A percentile compares a stretch with the other conserved stretches of the same genome.
These are phyloP conservation scores for Nematostella vectensis DNA, from an alignment of 92 coral and sea anemone genomes.

Conservation along the genomic window DNA sequence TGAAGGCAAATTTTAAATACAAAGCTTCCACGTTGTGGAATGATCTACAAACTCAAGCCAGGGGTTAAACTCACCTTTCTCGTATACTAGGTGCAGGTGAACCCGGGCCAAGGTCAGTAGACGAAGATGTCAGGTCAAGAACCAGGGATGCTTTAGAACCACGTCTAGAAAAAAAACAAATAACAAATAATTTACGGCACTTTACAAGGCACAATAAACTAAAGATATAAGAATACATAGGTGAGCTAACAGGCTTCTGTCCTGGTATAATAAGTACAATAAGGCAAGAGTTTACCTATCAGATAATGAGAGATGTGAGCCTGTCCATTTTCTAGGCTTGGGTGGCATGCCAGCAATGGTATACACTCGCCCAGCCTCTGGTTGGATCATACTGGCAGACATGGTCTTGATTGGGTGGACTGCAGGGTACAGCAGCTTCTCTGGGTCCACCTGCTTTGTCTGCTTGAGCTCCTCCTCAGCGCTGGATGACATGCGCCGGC, in stretches of 20 bases:
- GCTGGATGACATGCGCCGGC: constrained; percentile 35
- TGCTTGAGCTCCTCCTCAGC: constrained; percentile 52
- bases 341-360: constrained; percentile 57
- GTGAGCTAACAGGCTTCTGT: too few relatives aligned
- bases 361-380: constrained; percentile 59
- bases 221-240: too few relatives aligned
- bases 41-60: neutral
- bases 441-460: constrained; percentile 46
- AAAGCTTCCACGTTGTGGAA: too few relatives aligned
- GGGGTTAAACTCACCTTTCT: constrained; percentile 46
- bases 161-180: constrained; percentile 43
- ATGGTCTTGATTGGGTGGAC: constrained; percentile 63
- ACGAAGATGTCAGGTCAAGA: constrained; percentile 58
- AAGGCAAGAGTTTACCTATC: too few relatives aligned
- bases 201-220: too few relatives aligned
- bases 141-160: constrained; percentile 73
- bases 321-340: constrained; percentile 69
- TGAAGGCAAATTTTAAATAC: too few relatives aligned
- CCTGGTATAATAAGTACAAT: too few relatives aligned
- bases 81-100: constrained; percentile 60
- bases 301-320: constrained; percentile 67
- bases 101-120: constrained; percentile 44
- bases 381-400: constrained; percentile 85
- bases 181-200: too few relatives aligned
- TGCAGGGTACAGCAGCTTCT: constrained; percentile 49